phyloP scores from a whole-genome alignment of 2,888 invertebrate genomes.

The Melieria picta region DNA sequence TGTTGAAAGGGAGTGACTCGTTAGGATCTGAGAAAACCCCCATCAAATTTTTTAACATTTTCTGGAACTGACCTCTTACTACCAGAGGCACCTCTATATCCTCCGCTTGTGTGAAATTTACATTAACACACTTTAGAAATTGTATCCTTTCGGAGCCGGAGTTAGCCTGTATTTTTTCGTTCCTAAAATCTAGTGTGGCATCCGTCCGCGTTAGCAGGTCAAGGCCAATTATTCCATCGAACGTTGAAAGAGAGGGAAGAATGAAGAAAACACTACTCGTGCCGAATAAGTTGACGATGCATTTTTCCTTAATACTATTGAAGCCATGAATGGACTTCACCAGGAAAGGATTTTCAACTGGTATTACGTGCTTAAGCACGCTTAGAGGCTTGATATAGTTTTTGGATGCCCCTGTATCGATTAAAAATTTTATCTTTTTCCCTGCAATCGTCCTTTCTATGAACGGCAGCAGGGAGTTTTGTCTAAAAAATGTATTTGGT shows the following conservation, averaged over 20 bases:
- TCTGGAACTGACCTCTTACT: too few relatives aligned
- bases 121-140: too few relatives aligned
- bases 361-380: constrained; percentile 13
- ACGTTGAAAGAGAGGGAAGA: constrained; percentile 15
- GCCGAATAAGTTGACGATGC: constrained; percentile 6
- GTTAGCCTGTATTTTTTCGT: too few relatives aligned
- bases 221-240: constrained; percentile 16
- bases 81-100: too few relatives aligned
- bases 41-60: too few relatives aligned
- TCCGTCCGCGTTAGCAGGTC: too few relatives aligned
- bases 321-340: constrained; percentile 32
- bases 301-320: constrained; percentile 12
- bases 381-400: constrained; percentile 29
- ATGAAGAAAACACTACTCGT: constrained; percentile 1
- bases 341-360: constrained; percentile 20
- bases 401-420: constrained; percentile 28
- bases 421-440: constrained; percentile 18
- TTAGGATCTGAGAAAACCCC: too few relatives aligned
- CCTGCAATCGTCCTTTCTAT: constrained; percentile 27
- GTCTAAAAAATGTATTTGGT: too few relatives aligned
- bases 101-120: too few relatives aligned
- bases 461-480: constrained; percentile 25
- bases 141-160: too few relatives aligned
- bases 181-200: too few relatives aligned
- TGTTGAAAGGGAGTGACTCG: too few relatives aligned